Evolutionary conservation across 2,888 invertebrate genomes (phyloP).

Genomic region (Ornithoptera alexandrae): DNA sequence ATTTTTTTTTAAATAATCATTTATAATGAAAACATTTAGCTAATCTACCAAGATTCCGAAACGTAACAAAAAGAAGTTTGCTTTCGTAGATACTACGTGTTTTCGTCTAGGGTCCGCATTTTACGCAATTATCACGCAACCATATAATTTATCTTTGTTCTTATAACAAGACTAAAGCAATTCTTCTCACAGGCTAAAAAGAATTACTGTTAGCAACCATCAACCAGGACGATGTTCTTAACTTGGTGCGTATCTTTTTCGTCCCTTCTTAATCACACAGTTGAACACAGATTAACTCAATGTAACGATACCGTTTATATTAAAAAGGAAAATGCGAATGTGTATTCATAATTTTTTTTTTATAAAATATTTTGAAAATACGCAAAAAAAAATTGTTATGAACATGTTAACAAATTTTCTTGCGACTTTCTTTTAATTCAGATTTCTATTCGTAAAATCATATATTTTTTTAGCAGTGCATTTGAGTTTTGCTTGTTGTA

Average conservation of each 20-base stretch:
- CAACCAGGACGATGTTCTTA: background rate
- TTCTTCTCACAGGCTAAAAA: background rate
- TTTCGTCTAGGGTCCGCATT: background rate
- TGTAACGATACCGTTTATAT: too few relatives aligned
- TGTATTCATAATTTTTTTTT: too few relatives aligned
- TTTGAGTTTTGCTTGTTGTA: too few relatives aligned
- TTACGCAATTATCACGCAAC: background rate
- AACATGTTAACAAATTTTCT: too few relatives aligned
- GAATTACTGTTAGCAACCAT: background rate
- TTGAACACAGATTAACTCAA: too few relatives aligned
- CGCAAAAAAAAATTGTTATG: too few relatives aligned
- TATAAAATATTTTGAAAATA: too few relatives aligned
- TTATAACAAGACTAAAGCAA: background rate
- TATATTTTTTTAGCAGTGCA: too few relatives aligned
- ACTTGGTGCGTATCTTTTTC: background rate
- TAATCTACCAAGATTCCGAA: background rate
- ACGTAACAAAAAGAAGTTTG: background rate
- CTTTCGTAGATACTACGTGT: background rate
- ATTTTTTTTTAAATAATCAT: background rate
- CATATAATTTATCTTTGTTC: background rate
- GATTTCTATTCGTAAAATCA: too few relatives aligned
- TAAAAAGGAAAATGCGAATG: too few relatives aligned
- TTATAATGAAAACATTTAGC: background rate
- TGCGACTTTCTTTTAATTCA: too few relatives aligned
- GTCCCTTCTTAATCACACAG: too few relatives aligned